Conservation (phyloP, 2,113 vertebrate species). For the Cisticola juncidis region DNA sequence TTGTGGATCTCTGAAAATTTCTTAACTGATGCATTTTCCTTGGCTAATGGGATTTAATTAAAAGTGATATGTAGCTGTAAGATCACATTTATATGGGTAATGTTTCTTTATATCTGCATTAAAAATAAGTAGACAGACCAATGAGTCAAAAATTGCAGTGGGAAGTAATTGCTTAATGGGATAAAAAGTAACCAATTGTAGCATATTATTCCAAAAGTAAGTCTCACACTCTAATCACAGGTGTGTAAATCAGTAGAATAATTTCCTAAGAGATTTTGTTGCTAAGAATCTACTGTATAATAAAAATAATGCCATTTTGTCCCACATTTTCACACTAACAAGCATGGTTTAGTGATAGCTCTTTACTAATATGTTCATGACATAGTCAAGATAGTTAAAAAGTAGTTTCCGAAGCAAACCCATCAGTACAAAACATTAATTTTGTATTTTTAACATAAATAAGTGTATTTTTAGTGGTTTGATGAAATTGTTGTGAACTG, state of each 20-base stretch:
- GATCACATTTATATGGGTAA: not conserved
- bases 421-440: not conserved
- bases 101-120: constrained; percentile 28
- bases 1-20: constrained; percentile 22
- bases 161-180: not conserved
- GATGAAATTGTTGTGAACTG: not conserved
- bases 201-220: not conserved
- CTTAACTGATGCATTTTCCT: constrained; percentile 16
- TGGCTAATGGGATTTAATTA: constrained; percentile 28
- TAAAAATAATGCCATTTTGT: not conserved
- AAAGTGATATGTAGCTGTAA: constrained; percentile 28
- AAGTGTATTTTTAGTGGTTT: not conserved
- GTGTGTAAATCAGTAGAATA: not conserved
- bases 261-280: not conserved
- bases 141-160: not conserved
- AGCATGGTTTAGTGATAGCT: not conserved
- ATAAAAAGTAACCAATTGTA: not conserved
- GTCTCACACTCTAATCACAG: not conserved
- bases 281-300: not conserved
- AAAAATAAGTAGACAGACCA: not conserved
- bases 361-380: not conserved
- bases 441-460: not conserved
- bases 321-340: not conserved
- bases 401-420: not conserved
- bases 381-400: not conserved